Conservation (phyloP, 2,797 vertebrate species). For the Crocidura indochinensis region DNA sequence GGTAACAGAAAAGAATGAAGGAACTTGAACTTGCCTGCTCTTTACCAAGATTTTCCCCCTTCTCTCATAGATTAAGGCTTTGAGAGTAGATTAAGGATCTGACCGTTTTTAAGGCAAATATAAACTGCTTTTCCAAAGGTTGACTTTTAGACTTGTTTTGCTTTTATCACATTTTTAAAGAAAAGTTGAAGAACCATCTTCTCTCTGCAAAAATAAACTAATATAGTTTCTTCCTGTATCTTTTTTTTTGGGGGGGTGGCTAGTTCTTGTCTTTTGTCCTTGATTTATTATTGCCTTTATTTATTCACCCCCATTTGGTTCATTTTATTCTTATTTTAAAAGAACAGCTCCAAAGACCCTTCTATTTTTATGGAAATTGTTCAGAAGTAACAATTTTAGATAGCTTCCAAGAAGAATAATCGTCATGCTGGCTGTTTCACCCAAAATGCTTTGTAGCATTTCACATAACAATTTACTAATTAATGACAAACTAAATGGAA, state of each 20-base stretch:
- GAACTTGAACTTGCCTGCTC: not conserved
- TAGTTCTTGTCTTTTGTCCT: slow-evolving; percentile 80
- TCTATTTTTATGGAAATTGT: slow-evolving; percentile 90
- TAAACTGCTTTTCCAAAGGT: slow-evolving; percentile 89
- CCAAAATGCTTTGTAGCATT: slow-evolving; percentile 83
- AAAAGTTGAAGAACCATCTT: slow-evolving; percentile 73
- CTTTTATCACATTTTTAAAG: slow-evolving; percentile 69
- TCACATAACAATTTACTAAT: slow-evolving; percentile 88
- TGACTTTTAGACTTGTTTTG: slow-evolving; percentile 84
- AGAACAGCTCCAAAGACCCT: slow-evolving; percentile 83
- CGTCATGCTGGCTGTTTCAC: slow-evolving; percentile 82
- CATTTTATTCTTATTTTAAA: slow-evolving; percentile 88
- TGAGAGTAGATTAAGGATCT: slow-evolving; percentile 49
- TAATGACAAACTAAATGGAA: slow-evolving; percentile 89
- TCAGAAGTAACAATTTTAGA: slow-evolving; percentile 87
- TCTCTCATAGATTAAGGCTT: slow-evolving; percentile 15
- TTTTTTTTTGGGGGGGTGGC: slow-evolving; percentile 53
- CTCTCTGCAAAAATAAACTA: slow-evolving; percentile 64
- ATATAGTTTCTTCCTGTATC: slow-evolving; percentile 64
- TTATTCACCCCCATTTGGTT: slow-evolving; percentile 82
- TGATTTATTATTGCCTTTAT: slow-evolving; percentile 86
- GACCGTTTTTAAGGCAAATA: slow-evolving; percentile 90
- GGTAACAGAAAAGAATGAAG: slow-evolving; percentile 74
- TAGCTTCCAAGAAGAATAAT: slow-evolving; percentile 88
- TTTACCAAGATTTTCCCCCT: not conserved